Evolutionary conservation across 1,140 invertebrate genomes (phyloP), one percentile per base, ranked within the genome.

Genomic region (Halictus rubicundus): DNA sequence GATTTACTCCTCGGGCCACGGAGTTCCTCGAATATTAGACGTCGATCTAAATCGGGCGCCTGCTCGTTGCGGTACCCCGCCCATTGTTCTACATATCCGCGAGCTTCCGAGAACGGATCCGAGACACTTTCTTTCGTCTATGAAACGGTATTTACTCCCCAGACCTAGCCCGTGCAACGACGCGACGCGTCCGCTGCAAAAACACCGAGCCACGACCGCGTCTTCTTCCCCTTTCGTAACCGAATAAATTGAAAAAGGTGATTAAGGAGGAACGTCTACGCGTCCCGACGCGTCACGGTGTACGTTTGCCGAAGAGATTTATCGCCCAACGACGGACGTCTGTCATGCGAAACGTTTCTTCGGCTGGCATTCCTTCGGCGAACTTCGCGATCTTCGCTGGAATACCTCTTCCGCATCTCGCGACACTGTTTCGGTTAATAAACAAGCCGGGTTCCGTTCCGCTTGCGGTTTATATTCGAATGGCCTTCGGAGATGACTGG

Each of bases 231-330:
- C n/a, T 70, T 63, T 78, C 59, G 59, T 63, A 70, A 78, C 46
- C 60, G 76, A 78, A 78, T 65, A 72, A 64, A 78, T 72, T 65
- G 68, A 78, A 72, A 78, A 78, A 72, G 68, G 68, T 65, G 69
- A 78, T 78, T 78, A 78, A 72, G 69, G 69, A 72, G 54, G 76
- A 72, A 72, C 60, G 76, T 71, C 68, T 70, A 70, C 70, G 32
- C 32, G 32, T 32, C 32, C 32, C 32, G 32, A 32, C 32, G 5
- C 32, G 32, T 32, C 32, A 32, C 32, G 32, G 32, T 32, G 5
- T 32, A 32, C 32, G 32, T 32, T 32, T 32, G 32, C 32, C 32
- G 32, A 32, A 32, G n/a, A 64, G 76, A 78, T 78, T 78, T 78
- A 78, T 78, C 68, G 69, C 23, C 60, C 37, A 19, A 16, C 46